phyloP scores from a whole-genome alignment of 2,888 invertebrate genomes.

The Hydroisotoma schaefferi region DNA sequence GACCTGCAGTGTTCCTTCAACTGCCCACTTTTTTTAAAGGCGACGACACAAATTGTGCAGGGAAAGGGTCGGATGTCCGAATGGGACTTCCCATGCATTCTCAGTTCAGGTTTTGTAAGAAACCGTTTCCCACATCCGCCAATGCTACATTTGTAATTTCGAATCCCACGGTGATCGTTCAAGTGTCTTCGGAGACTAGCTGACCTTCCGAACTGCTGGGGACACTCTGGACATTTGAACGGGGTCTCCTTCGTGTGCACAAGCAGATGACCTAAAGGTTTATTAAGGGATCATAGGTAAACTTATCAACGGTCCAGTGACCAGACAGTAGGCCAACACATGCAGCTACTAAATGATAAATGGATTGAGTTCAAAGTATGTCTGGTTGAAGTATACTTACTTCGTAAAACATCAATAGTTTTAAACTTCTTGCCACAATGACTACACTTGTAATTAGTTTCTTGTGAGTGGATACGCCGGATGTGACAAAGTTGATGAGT shows the following conservation, averaged over 20 bases:
- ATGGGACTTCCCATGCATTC: background rate
- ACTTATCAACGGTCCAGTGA: too few relatives aligned
- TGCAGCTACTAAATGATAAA: too few relatives aligned
- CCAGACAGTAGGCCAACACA: too few relatives aligned
- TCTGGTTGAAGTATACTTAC: too few relatives aligned
- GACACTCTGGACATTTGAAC: background rate
- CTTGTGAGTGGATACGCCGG: too few relatives aligned
- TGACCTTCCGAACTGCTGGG: background rate
- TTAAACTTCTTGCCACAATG: too few relatives aligned
- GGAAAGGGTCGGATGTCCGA: background rate
- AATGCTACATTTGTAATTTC: background rate
- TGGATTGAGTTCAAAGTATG: background rate
- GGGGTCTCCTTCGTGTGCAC: background rate
- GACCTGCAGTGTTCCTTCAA: background rate
- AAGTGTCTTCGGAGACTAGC: background rate
- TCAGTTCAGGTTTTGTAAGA: background rate
- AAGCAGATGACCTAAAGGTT: background rate
- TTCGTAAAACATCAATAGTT: too few relatives aligned
- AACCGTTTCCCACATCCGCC: background rate
- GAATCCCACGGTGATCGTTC: background rate
- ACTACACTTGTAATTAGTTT: too few relatives aligned
- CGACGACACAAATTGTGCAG: background rate
- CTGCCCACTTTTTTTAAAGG: background rate
- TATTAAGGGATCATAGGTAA: too few relatives aligned
- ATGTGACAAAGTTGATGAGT: too few relatives aligned